Conservation (phyloP, 1,140 invertebrate species). For the Leguminivora glycinivorella region DNA sequence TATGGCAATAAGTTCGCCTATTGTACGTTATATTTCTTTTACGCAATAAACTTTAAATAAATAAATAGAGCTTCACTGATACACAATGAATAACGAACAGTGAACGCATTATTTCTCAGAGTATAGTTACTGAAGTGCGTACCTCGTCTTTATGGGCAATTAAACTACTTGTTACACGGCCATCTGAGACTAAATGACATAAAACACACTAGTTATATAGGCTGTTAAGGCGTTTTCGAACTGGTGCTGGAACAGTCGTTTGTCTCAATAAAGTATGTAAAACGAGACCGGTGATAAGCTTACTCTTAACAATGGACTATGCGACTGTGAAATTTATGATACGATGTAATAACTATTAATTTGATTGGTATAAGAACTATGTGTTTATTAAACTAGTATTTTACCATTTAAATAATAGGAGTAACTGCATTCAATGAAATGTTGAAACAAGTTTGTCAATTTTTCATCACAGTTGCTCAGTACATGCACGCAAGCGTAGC, state of each 20-base stretch:
- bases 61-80: too few relatives aligned
- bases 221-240: constrained; percentile 47
- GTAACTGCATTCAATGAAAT: too few relatives aligned
- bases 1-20: too few relatives aligned
- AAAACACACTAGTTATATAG: background rate
- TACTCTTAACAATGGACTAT: constrained; percentile 35
- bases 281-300: constrained; percentile 34
- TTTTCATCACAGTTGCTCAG: too few relatives aligned
- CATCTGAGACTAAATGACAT: background rate
- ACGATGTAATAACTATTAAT: too few relatives aligned
- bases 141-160: constrained; percentile 2
- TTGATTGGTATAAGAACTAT: too few relatives aligned
- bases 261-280: constrained; percentile 48
- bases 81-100: background rate
- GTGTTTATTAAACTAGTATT: too few relatives aligned
- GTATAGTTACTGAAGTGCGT: background rate
- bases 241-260: constrained; percentile 40
- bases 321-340: constrained; percentile 46
- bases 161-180: background rate
- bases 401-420: too few relatives aligned
- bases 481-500: too few relatives aligned
- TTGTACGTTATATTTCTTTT: too few relatives aligned
- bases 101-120: background rate
- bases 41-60: too few relatives aligned
- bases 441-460: too few relatives aligned